Evolutionary conservation across 2,888 invertebrate genomes (phyloP), one percentile per base, ranked within the genome.

Genomic region (Notocelia uddmanniana): DNA sequence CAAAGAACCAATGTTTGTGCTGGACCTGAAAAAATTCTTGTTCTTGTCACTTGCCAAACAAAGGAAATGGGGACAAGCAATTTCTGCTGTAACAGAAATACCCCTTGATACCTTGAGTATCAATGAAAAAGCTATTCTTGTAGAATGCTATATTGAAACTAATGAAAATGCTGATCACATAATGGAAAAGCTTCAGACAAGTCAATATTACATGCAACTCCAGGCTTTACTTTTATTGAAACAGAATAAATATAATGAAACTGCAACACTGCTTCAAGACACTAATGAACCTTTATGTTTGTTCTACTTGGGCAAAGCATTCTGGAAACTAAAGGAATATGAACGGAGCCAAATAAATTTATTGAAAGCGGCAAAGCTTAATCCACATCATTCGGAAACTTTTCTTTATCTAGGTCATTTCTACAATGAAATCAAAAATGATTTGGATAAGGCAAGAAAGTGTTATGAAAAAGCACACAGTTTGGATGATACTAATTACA

Each of bases 401-500:
- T 97, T 98, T 85, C 88, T 96, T 41, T 95, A 96, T 84, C 92
- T 98, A 74, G 98, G 98, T 1, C 94, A 95, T 80, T 96, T 96
- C 84, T 98, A 98, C 87, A 89, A 94, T 73, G 85, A 94, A 62
- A 88, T 94, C 50, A 94, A 95, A 71, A 87, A 92, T 66, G 96
- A 98, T 83, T 84, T 95, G n/a, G 94, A 95, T 63, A 96, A 97
- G 80, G 96, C 98, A 0, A 95, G 95, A 76, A 96, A 97, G 83
- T 98, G 98, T 88, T 98, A 96, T 86, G 97, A 98, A 88, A 98
- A 97, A 87, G 96, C 97, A 54, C 95, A 97, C 76, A 95, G 95
- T 81, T 93, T 98, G 2, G 96, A 97, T 90, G 94, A 95, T 13
- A 88, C 91, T 70, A 96, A 96, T 74, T 94, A 95, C 41, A 94